A percentile compares a stretch with the other conserved stretches of the same genome.
Conservation (phyloP, 2,113 vertebrate species). For the Gallinago paraguaiae region DNA sequence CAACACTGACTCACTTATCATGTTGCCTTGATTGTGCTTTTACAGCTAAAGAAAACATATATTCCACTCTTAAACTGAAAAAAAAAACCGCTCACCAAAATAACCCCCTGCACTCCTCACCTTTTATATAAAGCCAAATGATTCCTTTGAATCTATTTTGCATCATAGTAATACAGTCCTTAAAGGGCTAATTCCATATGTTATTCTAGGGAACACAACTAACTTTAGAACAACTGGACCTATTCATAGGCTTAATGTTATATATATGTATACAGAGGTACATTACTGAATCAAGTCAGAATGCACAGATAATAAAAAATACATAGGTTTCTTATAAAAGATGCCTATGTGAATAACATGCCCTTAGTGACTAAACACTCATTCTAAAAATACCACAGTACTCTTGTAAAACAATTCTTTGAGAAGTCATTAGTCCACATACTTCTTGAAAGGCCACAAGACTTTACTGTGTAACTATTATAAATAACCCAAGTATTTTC, state of each 20-base stretch:
- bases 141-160: constrained; percentile 35
- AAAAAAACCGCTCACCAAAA: neutral
- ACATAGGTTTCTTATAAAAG: neutral
- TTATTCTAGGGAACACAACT: neutral
- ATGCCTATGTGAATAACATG: neutral
- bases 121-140: constrained; percentile 36
- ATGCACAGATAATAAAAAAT: neutral
- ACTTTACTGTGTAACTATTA: neutral
- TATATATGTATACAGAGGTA: neutral
- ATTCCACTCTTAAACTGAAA: constrained; percentile 75
- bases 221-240: constrained; percentile 1
- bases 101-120: neutral
- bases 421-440: constrained; percentile 5
- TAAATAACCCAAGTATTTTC: neutral
- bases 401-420: constrained; percentile 15
- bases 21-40: constrained; percentile 83
- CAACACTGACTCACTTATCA: constrained; percentile 90
- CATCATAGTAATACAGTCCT: neutral
- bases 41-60: constrained; percentile 82
- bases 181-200: neutral
- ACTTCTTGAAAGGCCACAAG: neutral
- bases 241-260: neutral
- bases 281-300: neutral
- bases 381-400: constrained; percentile 15
- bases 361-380: neutral